phyloP scores from a whole-genome alignment of 1,140 invertebrate genomes.

The Meteorus sp. region DNA sequence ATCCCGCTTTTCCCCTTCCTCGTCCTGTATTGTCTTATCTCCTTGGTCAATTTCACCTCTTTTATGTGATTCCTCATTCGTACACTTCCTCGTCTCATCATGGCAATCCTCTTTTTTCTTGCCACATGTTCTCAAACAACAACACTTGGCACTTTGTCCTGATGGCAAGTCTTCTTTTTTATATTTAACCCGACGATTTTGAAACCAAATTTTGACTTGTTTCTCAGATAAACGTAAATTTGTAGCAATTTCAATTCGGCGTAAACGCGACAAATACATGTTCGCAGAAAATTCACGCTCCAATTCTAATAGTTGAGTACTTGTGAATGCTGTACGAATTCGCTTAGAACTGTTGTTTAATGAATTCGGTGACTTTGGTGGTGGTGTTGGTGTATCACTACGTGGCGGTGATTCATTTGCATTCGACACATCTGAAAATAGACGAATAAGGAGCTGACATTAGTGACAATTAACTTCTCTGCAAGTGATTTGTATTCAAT shows the following conservation, averaged over 20 bases:
- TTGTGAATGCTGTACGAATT: conserved; percentile 90
- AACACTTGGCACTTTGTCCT: conserved; percentile 56
- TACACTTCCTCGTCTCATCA: conserved; percentile 33
- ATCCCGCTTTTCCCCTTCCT: conserved; percentile 3
- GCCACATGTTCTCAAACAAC: conserved; percentile 58
- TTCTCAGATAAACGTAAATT: conserved; percentile 87
- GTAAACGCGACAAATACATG: conserved; percentile 85
- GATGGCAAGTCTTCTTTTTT: conserved; percentile 76
- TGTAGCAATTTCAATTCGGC: conserved; percentile 91
- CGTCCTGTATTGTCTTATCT: background rate
- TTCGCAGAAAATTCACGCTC: conserved; percentile 90
- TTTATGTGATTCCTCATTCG: conserved; percentile 23
- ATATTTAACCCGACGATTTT: conserved; percentile 87
- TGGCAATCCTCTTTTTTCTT: conserved; percentile 64
- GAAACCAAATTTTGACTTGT: conserved; percentile 95
- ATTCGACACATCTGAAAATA: conserved; percentile 52
- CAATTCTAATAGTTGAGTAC: conserved; percentile 85
- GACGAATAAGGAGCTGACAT: conserved; percentile 10
- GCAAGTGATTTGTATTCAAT: conserved; percentile 5
- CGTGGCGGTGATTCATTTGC: conserved; percentile 55
- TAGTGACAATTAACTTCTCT: background rate
- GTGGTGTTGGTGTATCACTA: conserved; percentile 63
- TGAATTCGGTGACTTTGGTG: conserved; percentile 57
- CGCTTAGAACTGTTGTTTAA: conserved; percentile 70
- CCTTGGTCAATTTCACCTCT: conserved; percentile 12